phyloP scores from a whole-genome alignment of 1,140 invertebrate species.

The Procambarus clarkii region DNA sequence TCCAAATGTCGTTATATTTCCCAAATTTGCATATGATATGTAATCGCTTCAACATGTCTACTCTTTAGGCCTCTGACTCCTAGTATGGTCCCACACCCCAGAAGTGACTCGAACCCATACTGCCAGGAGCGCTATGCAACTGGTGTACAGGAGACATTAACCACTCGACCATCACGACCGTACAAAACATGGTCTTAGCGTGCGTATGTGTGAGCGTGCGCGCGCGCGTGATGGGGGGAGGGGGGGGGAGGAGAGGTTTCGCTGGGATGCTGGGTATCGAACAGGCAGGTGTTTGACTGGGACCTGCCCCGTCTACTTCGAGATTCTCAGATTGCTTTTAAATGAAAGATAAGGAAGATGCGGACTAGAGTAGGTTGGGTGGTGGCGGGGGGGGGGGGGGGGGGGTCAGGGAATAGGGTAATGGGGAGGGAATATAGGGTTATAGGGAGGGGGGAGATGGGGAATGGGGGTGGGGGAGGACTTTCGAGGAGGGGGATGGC shows the following conservation, averaged over 20 bases:
- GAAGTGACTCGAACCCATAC: no score
- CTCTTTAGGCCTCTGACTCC: no score
- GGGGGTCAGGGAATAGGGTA: neutral
- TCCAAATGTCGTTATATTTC: no score
- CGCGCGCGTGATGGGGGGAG: no score
- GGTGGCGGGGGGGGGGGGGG: neutral
- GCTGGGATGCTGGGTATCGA: neutral
- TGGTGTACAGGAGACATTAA: no score
- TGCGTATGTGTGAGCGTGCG: no score
- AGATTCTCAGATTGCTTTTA: conserved; percentile 37
- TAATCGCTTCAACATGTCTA: no score
- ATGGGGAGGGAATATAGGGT: neutral
- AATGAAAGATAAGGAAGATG: conserved; percentile 39
- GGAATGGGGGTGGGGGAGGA: neutral
- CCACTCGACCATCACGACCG: no score
- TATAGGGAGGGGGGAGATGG: neutral
- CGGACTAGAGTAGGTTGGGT: neutral
- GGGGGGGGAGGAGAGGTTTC: neutral
- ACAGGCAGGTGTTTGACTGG: neutral
- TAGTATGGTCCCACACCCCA: no score
- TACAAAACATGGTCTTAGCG: no score
- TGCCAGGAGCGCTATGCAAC: no score
- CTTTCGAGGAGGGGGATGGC: conserved; percentile 16
- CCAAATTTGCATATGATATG: no score
- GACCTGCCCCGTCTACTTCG: neutral